A percentile compares a stretch with the other conserved stretches of the same genome.
Conservation (phyloP, 2,113 vertebrate species). For the Scolopax mira region DNA sequence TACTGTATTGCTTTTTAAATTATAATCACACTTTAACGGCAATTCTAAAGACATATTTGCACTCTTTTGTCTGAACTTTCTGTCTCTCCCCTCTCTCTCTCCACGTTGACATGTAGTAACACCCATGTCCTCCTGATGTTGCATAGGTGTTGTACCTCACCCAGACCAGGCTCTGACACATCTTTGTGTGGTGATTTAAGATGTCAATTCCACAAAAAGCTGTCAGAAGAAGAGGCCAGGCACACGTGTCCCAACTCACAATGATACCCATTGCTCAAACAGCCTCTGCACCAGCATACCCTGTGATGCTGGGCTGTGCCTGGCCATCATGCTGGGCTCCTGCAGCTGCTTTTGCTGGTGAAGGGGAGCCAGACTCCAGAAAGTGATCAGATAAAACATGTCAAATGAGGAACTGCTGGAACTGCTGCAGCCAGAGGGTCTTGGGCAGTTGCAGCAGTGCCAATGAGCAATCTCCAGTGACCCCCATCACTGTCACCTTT, state of each 20-base stretch:
- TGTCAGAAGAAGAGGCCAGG: background rate
- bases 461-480: background rate
- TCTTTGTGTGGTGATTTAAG: background rate
- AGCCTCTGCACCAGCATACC: fast-evolving
- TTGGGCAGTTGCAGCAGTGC: background rate
- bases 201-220: background rate
- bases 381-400: background rate
- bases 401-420: background rate
- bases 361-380: background rate
- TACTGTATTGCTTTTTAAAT: background rate
- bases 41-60: background rate
- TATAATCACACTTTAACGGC: background rate
- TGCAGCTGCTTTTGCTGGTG: background rate
- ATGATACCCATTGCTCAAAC: background rate
- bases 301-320: background rate
- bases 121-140: background rate
- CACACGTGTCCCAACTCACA: background rate
- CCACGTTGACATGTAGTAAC: background rate
- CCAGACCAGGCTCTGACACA: background rate
- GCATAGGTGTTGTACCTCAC: background rate
- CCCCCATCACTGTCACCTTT: background rate
- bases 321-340: background rate
- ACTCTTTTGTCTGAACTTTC: background rate
- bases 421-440: background rate
- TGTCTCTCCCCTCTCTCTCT: background rate